phyloP scores from a whole-genome alignment of 2,888 invertebrate species.

The Lasioglossum vierecki region DNA sequence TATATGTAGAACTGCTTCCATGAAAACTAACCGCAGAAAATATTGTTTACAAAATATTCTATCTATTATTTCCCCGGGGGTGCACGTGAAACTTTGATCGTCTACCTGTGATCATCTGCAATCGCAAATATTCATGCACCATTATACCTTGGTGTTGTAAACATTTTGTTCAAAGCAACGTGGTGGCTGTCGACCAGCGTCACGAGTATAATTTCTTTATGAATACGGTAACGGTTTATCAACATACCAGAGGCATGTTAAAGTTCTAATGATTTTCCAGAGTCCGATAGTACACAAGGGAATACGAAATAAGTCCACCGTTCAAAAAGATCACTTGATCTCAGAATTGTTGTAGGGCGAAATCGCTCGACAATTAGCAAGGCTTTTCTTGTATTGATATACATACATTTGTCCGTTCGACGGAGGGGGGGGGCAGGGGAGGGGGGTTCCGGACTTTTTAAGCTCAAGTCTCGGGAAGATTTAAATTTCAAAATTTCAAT shows the following conservation, averaged over 20 bases:
- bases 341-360: conserved; percentile 61
- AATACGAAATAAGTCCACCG: conserved; percentile 26
- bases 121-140: neutral
- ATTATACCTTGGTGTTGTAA: neutral
- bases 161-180: conserved; percentile 5
- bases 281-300: conserved; percentile 27
- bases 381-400: conserved; percentile 74
- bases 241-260: neutral
- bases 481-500: conserved; percentile 86
- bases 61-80: neutral
- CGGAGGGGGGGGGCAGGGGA: rapidly evolving
- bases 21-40: neutral
- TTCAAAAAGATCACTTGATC: conserved; percentile 64
- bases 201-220: neutral
- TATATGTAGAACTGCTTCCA: neutral
- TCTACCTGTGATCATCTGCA: neutral
- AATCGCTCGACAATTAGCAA: conserved; percentile 82
- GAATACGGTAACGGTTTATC: conserved; percentile 22
- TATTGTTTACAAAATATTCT: neutral
- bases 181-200: neutral
- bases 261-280: conserved; percentile 28
- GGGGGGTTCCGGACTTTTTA: conserved; percentile 77
- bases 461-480: conserved; percentile 83
- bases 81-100: neutral
- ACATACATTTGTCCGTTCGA: conserved; percentile 75